Conservation (phyloP, 2,113 vertebrate species). For the Nipponia nippon region DNA sequence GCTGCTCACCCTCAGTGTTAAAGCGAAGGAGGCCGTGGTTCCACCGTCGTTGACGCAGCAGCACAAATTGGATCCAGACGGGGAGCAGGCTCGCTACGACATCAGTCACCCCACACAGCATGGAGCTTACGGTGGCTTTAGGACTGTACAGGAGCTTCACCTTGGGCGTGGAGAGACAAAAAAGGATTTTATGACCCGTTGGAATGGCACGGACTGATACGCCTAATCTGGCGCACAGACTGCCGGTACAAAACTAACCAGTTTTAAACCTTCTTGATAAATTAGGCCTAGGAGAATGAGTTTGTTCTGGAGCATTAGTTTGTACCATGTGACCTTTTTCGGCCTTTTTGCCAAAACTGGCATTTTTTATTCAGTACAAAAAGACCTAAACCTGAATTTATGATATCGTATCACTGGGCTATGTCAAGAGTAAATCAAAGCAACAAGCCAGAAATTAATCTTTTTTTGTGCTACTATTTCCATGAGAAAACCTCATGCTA, state of each 20-base stretch:
- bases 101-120: background rate
- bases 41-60: background rate
- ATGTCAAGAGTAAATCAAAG: background rate
- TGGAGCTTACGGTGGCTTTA: background rate
- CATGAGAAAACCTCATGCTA: background rate
- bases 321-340: background rate
- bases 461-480: background rate
- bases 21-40: background rate
- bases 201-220: background rate
- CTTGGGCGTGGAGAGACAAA: background rate
- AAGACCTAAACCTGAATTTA: background rate
- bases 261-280: background rate
- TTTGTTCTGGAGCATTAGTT: background rate
- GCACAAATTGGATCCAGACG: background rate
- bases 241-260: background rate
- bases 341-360: background rate
- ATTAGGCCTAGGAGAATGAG: background rate
- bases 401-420: fast-evolving
- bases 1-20: background rate
- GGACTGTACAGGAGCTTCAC: background rate
- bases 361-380: background rate
- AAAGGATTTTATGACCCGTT: background rate
- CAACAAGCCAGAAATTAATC: background rate
- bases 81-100: background rate
- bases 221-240: background rate